Base-by-base conservation (phyloP, 2,888 invertebrate species). In the Lacanobia oleracea region DNA sequence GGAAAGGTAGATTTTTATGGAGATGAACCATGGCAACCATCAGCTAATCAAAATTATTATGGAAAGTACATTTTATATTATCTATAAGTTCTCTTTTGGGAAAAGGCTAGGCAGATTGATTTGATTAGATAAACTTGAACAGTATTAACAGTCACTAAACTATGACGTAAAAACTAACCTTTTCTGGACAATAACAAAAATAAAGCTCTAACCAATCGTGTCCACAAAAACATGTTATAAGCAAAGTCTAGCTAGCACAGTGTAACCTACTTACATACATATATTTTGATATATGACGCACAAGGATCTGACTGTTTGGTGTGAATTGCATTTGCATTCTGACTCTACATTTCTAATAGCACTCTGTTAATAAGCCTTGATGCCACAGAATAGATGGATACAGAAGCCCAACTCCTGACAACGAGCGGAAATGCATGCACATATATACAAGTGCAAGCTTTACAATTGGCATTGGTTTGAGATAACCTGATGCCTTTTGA, bases 281-380 rank as follows among this genome's bases (percentile, higher is more conserved):
- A 51, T 27, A 27, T 50, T 33, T 14, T 64, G 27, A 3, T 7
- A 40, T 43, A 14, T 68, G 57, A 67, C 71, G 56, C 59, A 81
- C 65, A 69, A 79, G 54, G 67, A 79, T 83, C 6, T 79, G 23
- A 70, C 59, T 59, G 10, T 61, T 53, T 16, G 53, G 68, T 81
- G 81, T 71, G 68, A 81, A 83, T 71, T 79, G 79, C 71, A 79
- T 79, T 81, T 79, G 65, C 65, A 79, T 62, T 67, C 16, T 40
- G 23, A 65, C 64, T 37, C 10, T 6, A 76, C 57, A 59, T 68
- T 67, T 67, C 61, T 62, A 77, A 61, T 66, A 72, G 56, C 10
- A 23, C 40, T 54, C 64, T 72, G 78, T 54, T 81, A 81, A 77
- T 72, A 37, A 64, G 63, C 16, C 40, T 3, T n/a, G 6, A 43